These are phyloP conservation scores for Onychomys leucogaster DNA, from an alignment of 2,797 vertebrate genomes.

Conservation along the genomic window DNA sequence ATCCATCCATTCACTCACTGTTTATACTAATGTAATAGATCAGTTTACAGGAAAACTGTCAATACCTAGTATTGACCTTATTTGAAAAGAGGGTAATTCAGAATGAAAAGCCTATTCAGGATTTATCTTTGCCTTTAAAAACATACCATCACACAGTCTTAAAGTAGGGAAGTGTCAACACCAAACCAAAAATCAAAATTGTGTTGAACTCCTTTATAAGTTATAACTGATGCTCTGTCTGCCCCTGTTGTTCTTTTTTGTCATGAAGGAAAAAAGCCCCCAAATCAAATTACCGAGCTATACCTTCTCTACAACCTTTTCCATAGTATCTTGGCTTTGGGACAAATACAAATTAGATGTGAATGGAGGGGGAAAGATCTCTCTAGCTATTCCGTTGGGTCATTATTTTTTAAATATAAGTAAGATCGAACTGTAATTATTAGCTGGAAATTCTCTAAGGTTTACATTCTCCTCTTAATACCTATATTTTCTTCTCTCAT, in stretches of 20 bases:
- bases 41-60: background rate
- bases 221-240: background rate
- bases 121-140: constrained; percentile 49
- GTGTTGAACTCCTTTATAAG: background rate
- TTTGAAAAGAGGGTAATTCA: constrained; percentile 6
- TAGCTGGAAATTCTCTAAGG: background rate
- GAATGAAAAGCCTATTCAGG: background rate
- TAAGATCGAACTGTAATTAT: constrained; percentile 50
- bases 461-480: constrained; percentile 34
- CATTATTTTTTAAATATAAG: constrained; percentile 66
- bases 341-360: constrained; percentile 58
- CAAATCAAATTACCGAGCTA: constrained; percentile 29
- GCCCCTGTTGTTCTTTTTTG: background rate
- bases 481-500: constrained; percentile 46
- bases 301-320: background rate
- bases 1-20: background rate
- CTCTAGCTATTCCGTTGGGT: background rate
- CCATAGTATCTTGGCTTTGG: background rate
- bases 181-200: constrained; percentile 14
- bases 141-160: background rate
- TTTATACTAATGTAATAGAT: background rate
- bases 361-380: background rate
- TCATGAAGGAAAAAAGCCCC: background rate
- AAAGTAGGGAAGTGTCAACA: background rate
- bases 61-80: background rate